Evolutionary conservation across 1,140 invertebrate species (phyloP), one percentile per base, ranked within the genome.

Genomic region (Anagrus nilaparvatae): DNA sequence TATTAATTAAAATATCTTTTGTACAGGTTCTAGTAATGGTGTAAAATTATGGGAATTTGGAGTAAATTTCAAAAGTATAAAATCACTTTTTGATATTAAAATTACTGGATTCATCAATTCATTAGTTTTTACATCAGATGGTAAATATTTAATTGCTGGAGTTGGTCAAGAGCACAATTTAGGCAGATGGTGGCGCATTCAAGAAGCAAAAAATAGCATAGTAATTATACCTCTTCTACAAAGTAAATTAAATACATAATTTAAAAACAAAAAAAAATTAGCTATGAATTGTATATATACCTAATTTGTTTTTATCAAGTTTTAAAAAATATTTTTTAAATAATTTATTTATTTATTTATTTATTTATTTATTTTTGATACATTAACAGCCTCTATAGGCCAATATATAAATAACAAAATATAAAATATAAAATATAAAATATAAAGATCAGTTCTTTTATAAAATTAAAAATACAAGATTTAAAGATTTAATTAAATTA

Each of bases 91-190:
- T 52, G 74, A 75, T 50, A 71, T 96, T 54, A 72, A 82, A 40
- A 66, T 92, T 46, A 53, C 52, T 46, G 95, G 95, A 14, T 96
- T 95, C 71, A 75, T 97, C n/a, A 99, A 99, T 70, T 67, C 75
- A 39, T 65, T 99, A 37, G 66, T 75, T 18, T 97, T 98, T 65
- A 85, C 85, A 17, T 64, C 65, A 18, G 74, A 94, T 71, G 88
- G 90, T 10, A 77, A 72, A 30, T 75, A 81, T 49, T 68, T 98
- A 38, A 78, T 92, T 54, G 87, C 82, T 29, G 92, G 77, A n/a
- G 70, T 94, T 13, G 93, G 94, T 1, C 84, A 91, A 63, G 94
- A 99, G 69, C 94, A 98, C 60, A 81, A 81, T 56, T 67, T 87
- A 40, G 96, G 95, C 3, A 72, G 93, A 54, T 99, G 94, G 95